These are phyloP conservation scores for Etheostoma perlongum DNA, from an alignment of 2,797 vertebrate genomes.

Conservation along the genomic window DNA sequence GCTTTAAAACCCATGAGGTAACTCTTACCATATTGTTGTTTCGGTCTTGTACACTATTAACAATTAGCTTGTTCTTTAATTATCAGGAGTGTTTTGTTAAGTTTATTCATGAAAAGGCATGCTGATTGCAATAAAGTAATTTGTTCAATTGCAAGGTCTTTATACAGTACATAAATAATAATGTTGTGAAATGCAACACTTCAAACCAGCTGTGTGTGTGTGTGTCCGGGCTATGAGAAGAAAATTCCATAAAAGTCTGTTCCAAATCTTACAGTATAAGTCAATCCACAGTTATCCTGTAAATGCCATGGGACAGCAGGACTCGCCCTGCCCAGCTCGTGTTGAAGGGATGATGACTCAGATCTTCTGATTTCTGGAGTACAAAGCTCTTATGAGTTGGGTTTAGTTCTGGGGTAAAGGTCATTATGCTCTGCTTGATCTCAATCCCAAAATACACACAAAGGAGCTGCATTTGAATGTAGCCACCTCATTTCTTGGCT, in stretches of 20 bases:
- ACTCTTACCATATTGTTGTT: conserved; percentile 24
- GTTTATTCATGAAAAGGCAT: conserved; percentile 36
- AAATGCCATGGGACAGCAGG: conserved; percentile 18
- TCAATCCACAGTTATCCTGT: conserved; percentile 20
- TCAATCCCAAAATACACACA: conserved; percentile 53
- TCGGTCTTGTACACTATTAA: conserved; percentile 12
- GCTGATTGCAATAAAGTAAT: conserved; percentile 42
- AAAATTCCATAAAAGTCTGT: conserved; percentile 49
- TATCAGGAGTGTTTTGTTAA: conserved; percentile 25
- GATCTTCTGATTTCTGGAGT: conserved; percentile 52
- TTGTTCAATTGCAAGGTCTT: conserved; percentile 45
- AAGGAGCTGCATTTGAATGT: conserved; percentile 43
- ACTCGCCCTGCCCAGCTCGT: conserved; percentile 20
- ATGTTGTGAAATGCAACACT: conserved; percentile 51
- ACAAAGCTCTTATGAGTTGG: conserved; percentile 48
- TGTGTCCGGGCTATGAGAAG: conserved; percentile 66
- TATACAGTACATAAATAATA: conserved; percentile 23
- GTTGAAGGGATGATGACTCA: conserved; percentile 61
- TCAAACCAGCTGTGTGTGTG: conserved; percentile 47
- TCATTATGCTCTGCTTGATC: conserved; percentile 47
- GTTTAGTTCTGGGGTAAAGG: conserved; percentile 62
- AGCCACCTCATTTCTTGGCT: conserved; percentile 66
- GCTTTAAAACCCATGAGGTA: conserved; percentile 14
- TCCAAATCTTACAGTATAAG: conserved; percentile 27
- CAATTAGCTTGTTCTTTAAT: conserved; percentile 17